Evolutionary conservation across 1,140 invertebrate species (phyloP), one percentile per base, ranked within the genome.

Genomic region (Drosophila albomicans): DNA sequence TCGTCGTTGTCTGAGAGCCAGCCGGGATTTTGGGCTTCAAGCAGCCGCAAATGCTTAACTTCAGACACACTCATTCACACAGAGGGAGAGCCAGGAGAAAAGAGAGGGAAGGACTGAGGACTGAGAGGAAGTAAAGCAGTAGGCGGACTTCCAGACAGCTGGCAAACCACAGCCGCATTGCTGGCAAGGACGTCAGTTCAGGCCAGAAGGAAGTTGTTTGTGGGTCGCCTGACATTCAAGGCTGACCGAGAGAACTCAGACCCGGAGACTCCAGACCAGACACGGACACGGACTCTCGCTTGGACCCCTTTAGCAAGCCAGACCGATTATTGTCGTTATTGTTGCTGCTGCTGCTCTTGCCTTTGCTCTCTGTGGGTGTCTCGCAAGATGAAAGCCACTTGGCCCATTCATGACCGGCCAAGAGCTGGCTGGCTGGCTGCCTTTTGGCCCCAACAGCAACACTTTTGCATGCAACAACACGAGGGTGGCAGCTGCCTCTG

Each of bases 31-130:
- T 84, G 80, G 82, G 85, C 85, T 81, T 78, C 84, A 88, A 88
- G 80, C 84, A 88, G 84, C 84, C 84, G 84, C 84, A 88, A 88
- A 88, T 89, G 84, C 80, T 87, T 87, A 87, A 87, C 84, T 87
- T 89, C 85, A 87, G 84, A 88, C 82, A 86, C 70, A 81, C 28
- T 32, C 69, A 75, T 43, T 68, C 63, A 52, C 45, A 72, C 13
- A 65, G 54, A 59, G 38, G 15, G 52, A 48, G 41, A 43, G 38
- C 7, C 38, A 11, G 57, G 49, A 52, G 25, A 54, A 30, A 48
- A 11, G 16, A 35, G 46, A 10, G 48, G 43, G 54, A 52, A 13
- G n/a, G 79, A 25, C 3, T 25, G 20, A 25, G 20, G 20, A 25
- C 20, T 25, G 20, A 25, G 20, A 25, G 20, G 20, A 25, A 25